These are phyloP conservation scores for Agrilus cyanescens DNA, from an alignment of 2,888 invertebrate species.

Conservation along the genomic window DNA sequence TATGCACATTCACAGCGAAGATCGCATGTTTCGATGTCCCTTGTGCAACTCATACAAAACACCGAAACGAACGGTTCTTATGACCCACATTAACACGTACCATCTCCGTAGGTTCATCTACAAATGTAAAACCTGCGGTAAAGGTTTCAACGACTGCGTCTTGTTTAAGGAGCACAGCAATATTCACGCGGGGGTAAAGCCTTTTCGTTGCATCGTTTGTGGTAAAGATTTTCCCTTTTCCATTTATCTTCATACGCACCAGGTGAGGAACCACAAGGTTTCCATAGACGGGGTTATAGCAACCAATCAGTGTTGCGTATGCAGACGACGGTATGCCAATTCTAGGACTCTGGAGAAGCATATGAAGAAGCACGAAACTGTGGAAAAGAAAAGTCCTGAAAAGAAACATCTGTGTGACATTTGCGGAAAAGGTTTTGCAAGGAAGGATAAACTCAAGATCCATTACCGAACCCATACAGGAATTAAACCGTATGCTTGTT, in stretches of 20 bases:
- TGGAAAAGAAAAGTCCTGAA: conserved; percentile 19
- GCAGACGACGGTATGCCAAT: conserved; percentile 25
- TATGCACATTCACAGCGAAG: conserved; percentile 24
- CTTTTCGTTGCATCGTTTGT: conserved; percentile 41
- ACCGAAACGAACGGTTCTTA: conserved; percentile 22
- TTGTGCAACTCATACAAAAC: conserved; percentile 25
- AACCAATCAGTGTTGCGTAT: conserved; percentile 29
- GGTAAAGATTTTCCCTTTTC: conserved; percentile 38
- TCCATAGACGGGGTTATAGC: conserved; percentile 34
- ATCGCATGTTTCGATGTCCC: conserved; percentile 26
- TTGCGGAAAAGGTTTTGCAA: conserved; percentile 29
- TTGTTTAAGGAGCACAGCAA: conserved; percentile 44
- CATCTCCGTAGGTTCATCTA: conserved; percentile 35
- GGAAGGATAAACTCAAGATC: conserved; percentile 24
- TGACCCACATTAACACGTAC: conserved; percentile 27
- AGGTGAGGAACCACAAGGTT: conserved; percentile 26
- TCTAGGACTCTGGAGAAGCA: conserved; percentile 34
- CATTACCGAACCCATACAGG: conserved; percentile 25
- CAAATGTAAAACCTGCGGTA: conserved; percentile 41
- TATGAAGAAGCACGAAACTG: conserved; percentile 18
- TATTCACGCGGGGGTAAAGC: conserved; percentile 40
- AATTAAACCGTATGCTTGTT: conserved; percentile 22
- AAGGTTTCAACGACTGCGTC: conserved; percentile 42
- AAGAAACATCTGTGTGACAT: conserved; percentile 28
- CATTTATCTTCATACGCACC: conserved; percentile 30